Conservation (phyloP, 2,888 invertebrate species). For the Alsophila aescularia region DNA sequence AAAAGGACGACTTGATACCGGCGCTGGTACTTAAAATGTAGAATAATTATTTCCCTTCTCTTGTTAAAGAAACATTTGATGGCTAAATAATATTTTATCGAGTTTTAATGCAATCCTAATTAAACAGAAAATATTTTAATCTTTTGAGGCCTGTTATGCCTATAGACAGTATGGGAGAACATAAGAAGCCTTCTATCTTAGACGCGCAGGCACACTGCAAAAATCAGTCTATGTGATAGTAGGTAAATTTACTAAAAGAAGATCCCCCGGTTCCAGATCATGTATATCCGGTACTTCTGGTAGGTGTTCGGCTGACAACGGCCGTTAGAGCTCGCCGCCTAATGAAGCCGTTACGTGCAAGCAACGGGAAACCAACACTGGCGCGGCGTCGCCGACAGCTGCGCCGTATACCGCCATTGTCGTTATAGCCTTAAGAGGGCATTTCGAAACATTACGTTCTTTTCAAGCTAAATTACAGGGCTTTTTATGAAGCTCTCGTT, state of each 20-base stretch:
- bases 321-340: conserved; percentile 45
- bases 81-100: conserved; percentile 35
- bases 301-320: conserved; percentile 5
- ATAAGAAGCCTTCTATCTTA: conserved; percentile 51
- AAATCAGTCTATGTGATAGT: neutral
- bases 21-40: conserved; percentile 26
- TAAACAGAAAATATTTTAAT: conserved; percentile 50
- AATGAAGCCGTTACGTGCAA: conserved; percentile 76
- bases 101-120: conserved; percentile 51
- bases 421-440: conserved; percentile 58
- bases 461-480: conserved; percentile 46
- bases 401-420: conserved; percentile 55
- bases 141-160: conserved; percentile 51
- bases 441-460: conserved; percentile 54
- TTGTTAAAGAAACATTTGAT: conserved; percentile 26
- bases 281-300: neutral
- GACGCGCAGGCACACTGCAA: conserved; percentile 19
- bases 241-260: neutral
- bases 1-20: conserved; percentile 26
- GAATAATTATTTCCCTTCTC: conserved; percentile 28
- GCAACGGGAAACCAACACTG: conserved; percentile 67
- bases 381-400: conserved; percentile 61
- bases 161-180: conserved; percentile 49
- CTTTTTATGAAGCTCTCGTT: conserved; percentile 37
- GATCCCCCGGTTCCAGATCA: neutral